phyloP scores from a whole-genome alignment of 2,888 invertebrate genomes.

The Cyaniris semiargus region DNA sequence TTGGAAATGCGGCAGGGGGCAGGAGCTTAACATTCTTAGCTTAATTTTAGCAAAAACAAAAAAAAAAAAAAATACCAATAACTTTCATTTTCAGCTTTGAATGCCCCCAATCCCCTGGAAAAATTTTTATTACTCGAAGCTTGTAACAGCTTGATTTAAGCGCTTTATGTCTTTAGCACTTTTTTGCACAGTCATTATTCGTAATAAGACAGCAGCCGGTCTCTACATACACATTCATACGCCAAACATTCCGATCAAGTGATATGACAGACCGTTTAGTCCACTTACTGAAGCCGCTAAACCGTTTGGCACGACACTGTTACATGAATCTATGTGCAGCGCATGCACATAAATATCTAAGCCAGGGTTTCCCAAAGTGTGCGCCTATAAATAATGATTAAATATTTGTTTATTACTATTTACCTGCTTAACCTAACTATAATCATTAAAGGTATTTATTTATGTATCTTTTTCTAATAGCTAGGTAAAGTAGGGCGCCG shows the following conservation, averaged over 20 bases:
- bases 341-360: too few species aligned
- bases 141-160: not conserved
- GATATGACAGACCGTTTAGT: not conserved
- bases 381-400: too few species aligned
- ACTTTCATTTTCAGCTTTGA: not conserved
- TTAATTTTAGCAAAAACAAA: not conserved
- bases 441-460: too few species aligned
- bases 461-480: too few species aligned
- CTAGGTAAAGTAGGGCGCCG: too few species aligned
- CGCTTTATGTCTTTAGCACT: not conserved
- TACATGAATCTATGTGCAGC: not conserved
- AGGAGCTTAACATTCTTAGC: too few species aligned
- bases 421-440: too few species aligned
- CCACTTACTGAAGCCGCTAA: not conserved
- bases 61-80: not conserved
- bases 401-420: too few species aligned
- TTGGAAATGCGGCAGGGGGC: too few species aligned
- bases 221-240: not conserved
- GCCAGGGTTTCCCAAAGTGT: too few species aligned
- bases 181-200: slow-evolving; percentile 4
- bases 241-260: slow-evolving; percentile 5
- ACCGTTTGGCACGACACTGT: not conserved
- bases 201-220: not conserved
- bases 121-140: not conserved
- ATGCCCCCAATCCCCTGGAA: not conserved